Percentiles rank a stretch among this genome's conserved stretches.
Conservation (phyloP, 1,140 invertebrate species). For the Calosoma granatense region DNA sequence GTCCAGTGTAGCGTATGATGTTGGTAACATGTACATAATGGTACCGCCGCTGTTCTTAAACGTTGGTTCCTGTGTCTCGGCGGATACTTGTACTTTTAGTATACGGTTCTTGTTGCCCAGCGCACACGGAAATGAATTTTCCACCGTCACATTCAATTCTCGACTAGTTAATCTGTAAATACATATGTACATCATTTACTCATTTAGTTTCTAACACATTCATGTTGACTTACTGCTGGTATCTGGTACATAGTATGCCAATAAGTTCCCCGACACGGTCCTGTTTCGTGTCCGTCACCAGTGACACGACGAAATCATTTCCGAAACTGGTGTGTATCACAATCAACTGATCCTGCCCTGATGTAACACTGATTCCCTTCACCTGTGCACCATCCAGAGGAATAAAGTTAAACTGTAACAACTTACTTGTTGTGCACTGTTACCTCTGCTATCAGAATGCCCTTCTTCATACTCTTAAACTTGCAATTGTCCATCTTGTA, state of each 20-base stretch:
- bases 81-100: conserved; percentile 49
- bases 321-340: conserved; percentile 79
- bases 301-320: conserved; percentile 83
- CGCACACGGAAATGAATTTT: conserved; percentile 54
- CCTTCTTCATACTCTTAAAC: conserved; percentile 81
- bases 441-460: conserved; percentile 41
- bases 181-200: conserved; percentile 3
- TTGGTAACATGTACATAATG: conserved; percentile 44
- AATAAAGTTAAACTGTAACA: not conserved
- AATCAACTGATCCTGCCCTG: conserved; percentile 78
- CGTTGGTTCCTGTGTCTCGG: conserved; percentile 43
- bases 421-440: too few species aligned
- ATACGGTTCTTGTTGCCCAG: conserved; percentile 58
- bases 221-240: conserved; percentile 54
- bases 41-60: conserved; percentile 51
- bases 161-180: conserved; percentile 40
- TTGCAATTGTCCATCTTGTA: conserved; percentile 82
- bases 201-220: not conserved
- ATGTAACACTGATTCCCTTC: conserved; percentile 70
- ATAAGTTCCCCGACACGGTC: conserved; percentile 82
- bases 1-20: conserved; percentile 34
- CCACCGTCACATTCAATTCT: conserved; percentile 56
- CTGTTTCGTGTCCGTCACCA: conserved; percentile 47
- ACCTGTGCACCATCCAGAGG: conserved; percentile 39
- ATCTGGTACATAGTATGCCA: conserved; percentile 66